phyloP scores from a whole-genome alignment of 2,113 vertebrate species.

The Alectura lathami region DNA sequence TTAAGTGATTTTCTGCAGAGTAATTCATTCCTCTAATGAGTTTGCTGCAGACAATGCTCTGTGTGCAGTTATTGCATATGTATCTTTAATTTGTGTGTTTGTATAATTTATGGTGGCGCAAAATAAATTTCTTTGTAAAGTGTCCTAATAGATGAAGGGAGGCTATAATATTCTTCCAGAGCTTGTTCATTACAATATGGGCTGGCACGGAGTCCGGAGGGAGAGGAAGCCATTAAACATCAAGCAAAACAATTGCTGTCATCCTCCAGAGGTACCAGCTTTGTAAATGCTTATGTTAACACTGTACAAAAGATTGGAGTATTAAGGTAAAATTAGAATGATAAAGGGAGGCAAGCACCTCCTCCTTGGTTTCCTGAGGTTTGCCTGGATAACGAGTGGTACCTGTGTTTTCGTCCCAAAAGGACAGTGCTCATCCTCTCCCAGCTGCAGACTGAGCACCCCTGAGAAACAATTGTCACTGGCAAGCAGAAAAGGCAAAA shows the following conservation, averaged over 20 bases:
- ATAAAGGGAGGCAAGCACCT: neutral
- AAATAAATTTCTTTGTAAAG: conserved; percentile 37
- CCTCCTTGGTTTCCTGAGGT: neutral
- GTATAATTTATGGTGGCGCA: conserved; percentile 10
- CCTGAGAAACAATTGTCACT: neutral
- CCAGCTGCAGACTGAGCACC: neutral
- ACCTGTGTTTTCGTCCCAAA: neutral
- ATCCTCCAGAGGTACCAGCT: conserved; percentile 3
- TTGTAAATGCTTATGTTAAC: conserved; percentile 38
- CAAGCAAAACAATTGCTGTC: conserved; percentile 62
- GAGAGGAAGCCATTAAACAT: conserved; percentile 60
- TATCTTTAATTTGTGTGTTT: conserved; percentile 42
- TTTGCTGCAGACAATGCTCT: neutral
- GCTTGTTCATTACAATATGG: conserved; percentile 21
- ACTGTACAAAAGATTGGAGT: neutral
- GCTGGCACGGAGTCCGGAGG: neutral
- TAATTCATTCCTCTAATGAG: conserved; percentile 34
- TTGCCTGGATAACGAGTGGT: neutral
- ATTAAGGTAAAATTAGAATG: neutral
- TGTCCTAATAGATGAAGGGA: conserved; percentile 34
- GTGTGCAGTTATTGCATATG: neutral
- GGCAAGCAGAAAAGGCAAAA: neutral
- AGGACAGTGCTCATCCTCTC: neutral
- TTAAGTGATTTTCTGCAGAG: conserved; percentile 41
- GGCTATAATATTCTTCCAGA: conserved; percentile 25